Evolutionary conservation across 1,140 invertebrate genomes (phyloP), one percentile per base, ranked within the genome.

Genomic region (Saccostrea echinata): DNA sequence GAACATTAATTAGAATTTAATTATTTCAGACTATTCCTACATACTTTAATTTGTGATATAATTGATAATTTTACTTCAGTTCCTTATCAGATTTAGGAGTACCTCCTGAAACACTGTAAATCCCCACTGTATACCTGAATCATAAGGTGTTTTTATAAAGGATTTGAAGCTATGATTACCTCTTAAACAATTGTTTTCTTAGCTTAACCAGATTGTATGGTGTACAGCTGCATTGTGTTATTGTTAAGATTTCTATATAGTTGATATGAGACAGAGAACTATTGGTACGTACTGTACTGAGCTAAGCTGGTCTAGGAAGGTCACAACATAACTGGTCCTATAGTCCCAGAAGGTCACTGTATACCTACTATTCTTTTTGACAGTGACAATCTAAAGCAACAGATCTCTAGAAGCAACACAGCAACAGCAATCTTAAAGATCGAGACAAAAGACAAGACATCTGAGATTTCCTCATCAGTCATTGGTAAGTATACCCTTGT

Each of bases 121-220:
- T 11, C 11, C 53, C 55, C 21, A 57, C 55, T 57, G 9, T 57
- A 61, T 21, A 61, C 55, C 55, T 16, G 4, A 76, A 76, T 76
- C 30, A 76, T 30, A 33, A 3, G 27, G 27, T 76, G 68, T 76
- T 76, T 12, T 76, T 76, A 76, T 16, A 76, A 76, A 30, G 68
- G 68, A 76, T 76, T 21, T 76, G 11, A 11, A 12, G 13, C 8
- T 33, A 33, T 76, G 27, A 76, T 76, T 76, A 13, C 27, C 16
- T 30, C 30, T 16, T 30, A 76, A 27, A 76, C 68, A 76, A 76
- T 30, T 76, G 68, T 76, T 76, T 76, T 76, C 24, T 27, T 76
- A 16, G 68, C 68, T 76, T 76, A 76, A 76, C 68, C 68, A 33
- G 68, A 76, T 76, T 76, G 68, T 30, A 76, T 76, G 24, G 8